These are phyloP conservation scores for Anolis sagrei DNA, from an alignment of 2,113 vertebrate species.

Conservation along the genomic window DNA sequence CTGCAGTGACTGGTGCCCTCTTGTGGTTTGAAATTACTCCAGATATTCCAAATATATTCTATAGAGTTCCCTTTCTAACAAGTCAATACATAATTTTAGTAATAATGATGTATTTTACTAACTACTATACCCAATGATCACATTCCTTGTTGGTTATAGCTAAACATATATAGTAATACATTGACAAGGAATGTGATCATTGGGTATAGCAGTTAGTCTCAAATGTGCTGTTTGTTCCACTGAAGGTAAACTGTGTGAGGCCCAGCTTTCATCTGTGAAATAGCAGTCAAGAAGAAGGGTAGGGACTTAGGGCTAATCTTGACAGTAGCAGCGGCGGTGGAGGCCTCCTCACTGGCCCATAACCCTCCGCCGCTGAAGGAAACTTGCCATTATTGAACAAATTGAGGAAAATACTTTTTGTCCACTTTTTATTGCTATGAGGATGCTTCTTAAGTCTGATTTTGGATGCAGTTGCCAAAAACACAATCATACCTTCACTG, in stretches of 20 bases:
- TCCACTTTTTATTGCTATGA: too few relatives aligned
- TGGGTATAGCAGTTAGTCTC: too few relatives aligned
- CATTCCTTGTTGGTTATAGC: too few relatives aligned
- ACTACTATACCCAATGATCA: neutral
- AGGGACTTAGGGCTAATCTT: neutral
- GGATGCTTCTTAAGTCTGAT: too few relatives aligned
- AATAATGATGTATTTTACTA: neutral
- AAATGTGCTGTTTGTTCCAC: neutral
- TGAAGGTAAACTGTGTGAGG: neutral
- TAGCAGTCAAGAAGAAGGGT: neutral
- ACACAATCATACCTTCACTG: neutral
- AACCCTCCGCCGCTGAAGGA: too few relatives aligned
- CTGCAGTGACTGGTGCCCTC: constrained; percentile 62
- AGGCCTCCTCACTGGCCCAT: too few relatives aligned
- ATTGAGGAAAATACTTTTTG: too few relatives aligned
- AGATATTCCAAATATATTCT: fast-evolving
- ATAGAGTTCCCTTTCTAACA: neutral
- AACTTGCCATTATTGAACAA: too few relatives aligned
- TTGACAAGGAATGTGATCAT: too few relatives aligned
- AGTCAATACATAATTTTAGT: neutral
- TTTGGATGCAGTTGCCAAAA: too few relatives aligned
- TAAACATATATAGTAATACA: too few relatives aligned
- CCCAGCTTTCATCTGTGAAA: neutral
- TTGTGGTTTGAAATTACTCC: constrained; percentile 49
- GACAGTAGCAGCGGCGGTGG: too few relatives aligned